Evolutionary conservation across 2,797 vertebrate genomes (phyloP).

Genomic region (Hylomyscus alleni): DNA sequence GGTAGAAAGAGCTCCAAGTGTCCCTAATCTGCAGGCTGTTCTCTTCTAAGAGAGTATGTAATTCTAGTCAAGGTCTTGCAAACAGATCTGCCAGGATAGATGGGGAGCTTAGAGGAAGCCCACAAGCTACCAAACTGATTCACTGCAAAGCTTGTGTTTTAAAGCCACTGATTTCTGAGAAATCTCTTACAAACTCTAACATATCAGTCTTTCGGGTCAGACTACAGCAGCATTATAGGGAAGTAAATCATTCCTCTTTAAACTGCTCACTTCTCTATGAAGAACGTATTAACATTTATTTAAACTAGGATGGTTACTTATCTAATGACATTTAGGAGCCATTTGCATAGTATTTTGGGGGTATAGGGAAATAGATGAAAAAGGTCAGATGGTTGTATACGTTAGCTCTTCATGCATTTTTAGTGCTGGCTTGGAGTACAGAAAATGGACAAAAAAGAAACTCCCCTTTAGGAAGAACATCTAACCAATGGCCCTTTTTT

Average conservation of each 20-base stretch:
- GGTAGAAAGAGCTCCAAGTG: neutral
- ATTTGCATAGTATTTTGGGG: neutral
- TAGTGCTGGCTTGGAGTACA: neutral
- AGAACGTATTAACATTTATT: conserved; percentile 55
- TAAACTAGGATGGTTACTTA: conserved; percentile 29
- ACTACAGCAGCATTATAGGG: conserved; percentile 6
- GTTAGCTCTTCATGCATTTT: conserved; percentile 8
- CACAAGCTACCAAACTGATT: neutral
- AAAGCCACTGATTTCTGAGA: neutral
- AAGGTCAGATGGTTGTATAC: neutral
- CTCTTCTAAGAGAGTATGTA: neutral
- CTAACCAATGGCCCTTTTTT: neutral
- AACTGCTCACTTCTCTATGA: conserved; percentile 47
- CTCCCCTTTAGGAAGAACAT: neutral
- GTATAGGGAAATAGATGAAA: neutral
- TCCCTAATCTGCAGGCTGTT: neutral
- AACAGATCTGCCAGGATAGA: neutral
- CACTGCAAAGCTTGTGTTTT: neutral
- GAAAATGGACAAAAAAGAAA: neutral
- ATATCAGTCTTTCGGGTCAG: conserved; percentile 13
- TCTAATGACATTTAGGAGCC: neutral
- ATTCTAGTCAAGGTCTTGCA: neutral
- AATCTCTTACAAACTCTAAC: neutral
- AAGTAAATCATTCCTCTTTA: conserved; percentile 45
- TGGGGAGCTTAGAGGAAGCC: conserved; percentile 11